Base-by-base conservation (phyloP, 2,888 invertebrate species). In the Hyposoter dolosus region DNA sequence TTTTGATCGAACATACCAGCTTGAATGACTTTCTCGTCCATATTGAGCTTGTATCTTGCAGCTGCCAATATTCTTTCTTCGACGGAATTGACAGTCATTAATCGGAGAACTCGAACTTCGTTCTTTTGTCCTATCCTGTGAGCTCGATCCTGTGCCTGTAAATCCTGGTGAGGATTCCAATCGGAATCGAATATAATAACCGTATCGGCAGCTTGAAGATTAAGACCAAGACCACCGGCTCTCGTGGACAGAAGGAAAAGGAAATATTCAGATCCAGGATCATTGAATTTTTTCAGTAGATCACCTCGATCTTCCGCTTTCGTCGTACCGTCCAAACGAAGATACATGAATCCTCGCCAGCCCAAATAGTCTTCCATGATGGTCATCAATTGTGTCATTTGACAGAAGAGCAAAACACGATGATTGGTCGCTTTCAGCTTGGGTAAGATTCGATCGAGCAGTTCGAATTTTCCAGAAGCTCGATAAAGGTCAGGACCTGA, bases 1-100 rank as follows among this genome's bases (percentile, higher is more conserved):
- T 99, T 99, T 94, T 99, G 99, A 95, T 99, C 99, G 94, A 99
- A 99, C 99, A 99, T 99, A 93, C 99, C 99, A 63, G 99, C 99
- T 94, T 99, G 99, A 93, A 99, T 99, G 83, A 99, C 99, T 95
- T 99, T 99, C 94, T 99, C 99, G 94, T 99, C 99, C 97, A 99
- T 99, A 94, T 99, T 99, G 80, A 99, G 95, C 94, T 99, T 99
- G 95, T 99, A 99, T 17, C 98, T 96, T 32, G 99, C 99, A 0
- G 99, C 99, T 7, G 99, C 99, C 87, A 99, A 95, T 93, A 99
- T 99, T 90, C 99, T 96, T 94, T 99, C 99, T 94, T 99, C 99
- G 0, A 99, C 99, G 0, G 99, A 99, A 95, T 99, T 99, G 2
- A 99, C 99, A 0, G 99, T 99, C 98, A 99, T 99, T 85, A 99